Evolutionary conservation across 2,113 vertebrate species (phyloP).

Genomic region (Bufo gargarizans): DNA sequence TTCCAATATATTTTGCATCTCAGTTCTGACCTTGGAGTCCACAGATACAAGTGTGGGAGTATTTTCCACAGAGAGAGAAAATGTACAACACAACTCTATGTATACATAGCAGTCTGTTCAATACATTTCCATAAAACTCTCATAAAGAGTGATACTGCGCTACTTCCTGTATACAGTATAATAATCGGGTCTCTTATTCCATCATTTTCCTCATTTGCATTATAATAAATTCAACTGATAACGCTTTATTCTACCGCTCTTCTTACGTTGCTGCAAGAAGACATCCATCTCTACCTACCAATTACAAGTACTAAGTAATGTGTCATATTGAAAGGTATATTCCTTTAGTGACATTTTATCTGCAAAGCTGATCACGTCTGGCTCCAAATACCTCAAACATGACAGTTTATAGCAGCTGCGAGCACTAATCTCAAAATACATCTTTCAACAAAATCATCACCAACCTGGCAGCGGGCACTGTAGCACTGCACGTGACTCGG

Average conservation of each 20-base stretch:
- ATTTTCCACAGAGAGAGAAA: not conserved
- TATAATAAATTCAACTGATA: not conserved
- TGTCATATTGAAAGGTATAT: not conserved
- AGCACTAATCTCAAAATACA: constrained; percentile 1
- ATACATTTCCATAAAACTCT: not conserved
- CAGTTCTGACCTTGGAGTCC: not conserved
- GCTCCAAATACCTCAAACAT: constrained; percentile 10
- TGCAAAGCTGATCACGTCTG: constrained; percentile 13
- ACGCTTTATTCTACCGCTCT: too few species aligned
- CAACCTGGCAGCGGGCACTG: not conserved
- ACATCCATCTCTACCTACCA: not conserved
- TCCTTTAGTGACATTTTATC: constrained; percentile 7
- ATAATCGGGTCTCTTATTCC: not conserved
- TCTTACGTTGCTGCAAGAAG: not conserved
- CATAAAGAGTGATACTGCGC: not conserved
- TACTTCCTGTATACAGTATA: not conserved
- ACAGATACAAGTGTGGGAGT: not conserved
- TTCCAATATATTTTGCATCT: not conserved
- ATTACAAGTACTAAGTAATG: not conserved
- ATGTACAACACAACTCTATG: not conserved
- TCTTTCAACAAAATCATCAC: not conserved
- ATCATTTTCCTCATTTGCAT: not conserved
- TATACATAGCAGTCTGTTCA: not conserved
- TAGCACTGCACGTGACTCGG: not conserved
- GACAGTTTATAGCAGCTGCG: not conserved